Percentiles rank a stretch among this genome's conserved stretches.
phyloP scores from a whole-genome alignment of 64 coral and sea anemone genomes.

The Montipora cactus region DNA sequence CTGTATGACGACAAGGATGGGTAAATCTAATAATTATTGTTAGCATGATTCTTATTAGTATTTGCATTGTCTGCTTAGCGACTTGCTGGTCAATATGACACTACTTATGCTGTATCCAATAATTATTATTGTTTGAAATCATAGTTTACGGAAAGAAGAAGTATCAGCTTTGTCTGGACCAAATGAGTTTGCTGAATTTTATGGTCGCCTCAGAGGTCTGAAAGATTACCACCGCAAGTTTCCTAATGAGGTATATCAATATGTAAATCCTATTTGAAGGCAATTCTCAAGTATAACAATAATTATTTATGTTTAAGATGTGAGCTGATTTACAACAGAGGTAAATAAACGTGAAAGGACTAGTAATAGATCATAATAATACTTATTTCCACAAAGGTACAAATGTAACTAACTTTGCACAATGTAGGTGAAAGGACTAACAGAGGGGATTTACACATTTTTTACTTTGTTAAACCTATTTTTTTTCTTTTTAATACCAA shows the following conservation, averaged over 20 bases:
- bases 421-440: too few species aligned
- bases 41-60: not conserved
- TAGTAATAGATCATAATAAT: too few species aligned
- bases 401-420: too few species aligned
- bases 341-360: too few species aligned
- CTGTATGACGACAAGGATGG: conserved; percentile 97
- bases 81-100: not conserved
- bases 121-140: too few species aligned
- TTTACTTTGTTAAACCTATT: too few species aligned
- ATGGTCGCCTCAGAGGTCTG: conserved; percentile 85
- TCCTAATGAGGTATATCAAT: conserved; percentile 92
- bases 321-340: too few species aligned
- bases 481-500: too few species aligned
- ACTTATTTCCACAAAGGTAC: too few species aligned
- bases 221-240: conserved; percentile 99
- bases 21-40: conserved; percentile 50
- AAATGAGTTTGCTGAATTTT: conserved; percentile 99
- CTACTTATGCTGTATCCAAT: too few species aligned
- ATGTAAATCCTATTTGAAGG: not conserved
- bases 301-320: too few species aligned
- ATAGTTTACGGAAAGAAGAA: conserved; percentile 94
- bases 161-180: conserved; percentile 92
- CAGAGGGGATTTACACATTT: too few species aligned
- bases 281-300: not conserved
- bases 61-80: not conserved